Base-by-base conservation (phyloP, 2,113 vertebrate species). In the Pygoscelis adeliae region DNA sequence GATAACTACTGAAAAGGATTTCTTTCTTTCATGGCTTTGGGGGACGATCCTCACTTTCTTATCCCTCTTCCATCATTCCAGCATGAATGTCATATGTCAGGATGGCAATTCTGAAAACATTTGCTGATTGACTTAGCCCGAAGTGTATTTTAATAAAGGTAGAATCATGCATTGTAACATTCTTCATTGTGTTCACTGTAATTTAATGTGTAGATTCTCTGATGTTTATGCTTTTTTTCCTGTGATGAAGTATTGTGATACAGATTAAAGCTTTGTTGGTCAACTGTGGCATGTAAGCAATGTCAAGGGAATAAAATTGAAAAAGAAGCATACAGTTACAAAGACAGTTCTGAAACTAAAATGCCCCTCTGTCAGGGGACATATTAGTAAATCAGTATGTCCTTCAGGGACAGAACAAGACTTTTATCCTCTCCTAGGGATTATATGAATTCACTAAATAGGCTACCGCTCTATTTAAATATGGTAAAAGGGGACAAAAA, bases 221-320 rank as follows among this genome's bases (percentile, higher is more conserved):
- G 62, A 30, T 40, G 22, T 53, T 90, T 32, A 44, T 77, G 59
- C 1, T 46, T 94, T 97, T 90, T 88, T 59, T 58, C 30, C 70
- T 52, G 4, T 52, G 17, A 74, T 87, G 46, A 82, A 93, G 27
- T 58, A 71, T 67, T 81, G 94, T 95, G 77, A 90, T 77, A 61
- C 10, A 84, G 29, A 97, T 90, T 92, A 89, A 96, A 93, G 34
- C 26, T 97, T 90, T 96, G 55, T 81, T 90, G 52, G n/a, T 92
- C 83, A 86, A 90, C 27, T 55, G 23, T 40, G 55, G 7, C 49
- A 34, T 44, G 58, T 58, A 96, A 95, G 32, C 18, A 89, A 71
- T 50, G 34, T 47, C 89, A 89, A 91, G 87, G 66, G 72, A 95
- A 91, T 92, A 5, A 79, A 93, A 83, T 6, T 42, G 17, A 69